Conservation (phyloP, 2,888 invertebrate genomes). For the Cinara cedri region DNA sequence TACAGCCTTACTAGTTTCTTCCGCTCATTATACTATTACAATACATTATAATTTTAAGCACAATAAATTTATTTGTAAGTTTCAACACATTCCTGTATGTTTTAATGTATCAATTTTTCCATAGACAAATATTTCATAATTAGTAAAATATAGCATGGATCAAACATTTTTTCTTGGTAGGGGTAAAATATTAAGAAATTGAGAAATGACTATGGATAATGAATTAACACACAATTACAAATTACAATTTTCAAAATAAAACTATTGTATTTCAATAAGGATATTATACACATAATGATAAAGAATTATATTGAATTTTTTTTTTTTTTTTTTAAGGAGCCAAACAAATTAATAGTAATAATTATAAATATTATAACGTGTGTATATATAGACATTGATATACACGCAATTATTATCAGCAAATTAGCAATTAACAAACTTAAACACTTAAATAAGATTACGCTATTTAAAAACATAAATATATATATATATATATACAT, state of each 20-base stretch:
- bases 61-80: too few species aligned
- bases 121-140: too few species aligned
- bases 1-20: too few species aligned
- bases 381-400: background rate
- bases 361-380: slow-evolving; percentile 20
- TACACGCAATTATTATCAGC: slow-evolving; percentile 20
- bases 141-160: too few species aligned
- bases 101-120: too few species aligned
- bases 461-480: slow-evolving; percentile 12
- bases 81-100: too few species aligned
- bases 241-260: slow-evolving; percentile 43
- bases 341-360: slow-evolving; percentile 41
- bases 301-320: too few species aligned
- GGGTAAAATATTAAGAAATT: too few species aligned
- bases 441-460: slow-evolving; percentile 48
- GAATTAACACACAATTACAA: background rate
- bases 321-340: background rate
- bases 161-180: too few species aligned
- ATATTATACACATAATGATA: slow-evolving; percentile 41
- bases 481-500: slow-evolving; percentile 11
- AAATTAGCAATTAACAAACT: slow-evolving; percentile 53
- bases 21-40: too few species aligned
- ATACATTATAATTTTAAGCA: too few species aligned
- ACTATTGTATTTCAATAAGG: slow-evolving; percentile 39
- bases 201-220: background rate